These are phyloP conservation scores for Morus bassanus DNA, from an alignment of 2,797 vertebrate species.

Conservation along the genomic window DNA sequence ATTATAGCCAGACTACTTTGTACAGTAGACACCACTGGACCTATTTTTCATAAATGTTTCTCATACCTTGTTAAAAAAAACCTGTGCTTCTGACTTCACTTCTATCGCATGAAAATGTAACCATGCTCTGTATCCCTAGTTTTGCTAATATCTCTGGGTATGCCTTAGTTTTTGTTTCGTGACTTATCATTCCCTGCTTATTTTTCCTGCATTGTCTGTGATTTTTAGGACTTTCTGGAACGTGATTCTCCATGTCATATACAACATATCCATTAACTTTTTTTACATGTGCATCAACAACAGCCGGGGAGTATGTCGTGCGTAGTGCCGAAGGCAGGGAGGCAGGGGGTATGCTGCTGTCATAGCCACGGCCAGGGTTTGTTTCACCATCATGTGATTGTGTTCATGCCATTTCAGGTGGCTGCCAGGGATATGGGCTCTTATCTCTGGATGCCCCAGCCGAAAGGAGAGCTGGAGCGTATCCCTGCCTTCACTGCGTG, in stretches of 20 bases:
- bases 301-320: rapidly evolving
- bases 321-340: neutral
- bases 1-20: neutral
- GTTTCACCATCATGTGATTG: slow-evolving; percentile 48
- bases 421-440: slow-evolving; percentile 26
- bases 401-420: neutral
- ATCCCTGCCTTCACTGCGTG: neutral
- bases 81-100: neutral
- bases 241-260: neutral
- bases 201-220: rapidly evolving
- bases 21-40: neutral
- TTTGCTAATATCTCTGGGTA: neutral
- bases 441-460: slow-evolving; percentile 26
- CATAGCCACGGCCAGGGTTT: neutral
- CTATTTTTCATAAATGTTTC: neutral
- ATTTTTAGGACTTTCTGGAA: neutral
- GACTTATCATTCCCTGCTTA: neutral
- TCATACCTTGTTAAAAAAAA: neutral
- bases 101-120: neutral
- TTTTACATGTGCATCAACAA: rapidly evolving
- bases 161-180: neutral
- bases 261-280: rapidly evolving
- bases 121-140: neutral
- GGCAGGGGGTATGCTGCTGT: neutral
- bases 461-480: neutral